These are phyloP conservation scores for Rhinella marina DNA, from an alignment of 2,797 vertebrate species.

Conservation along the genomic window DNA sequence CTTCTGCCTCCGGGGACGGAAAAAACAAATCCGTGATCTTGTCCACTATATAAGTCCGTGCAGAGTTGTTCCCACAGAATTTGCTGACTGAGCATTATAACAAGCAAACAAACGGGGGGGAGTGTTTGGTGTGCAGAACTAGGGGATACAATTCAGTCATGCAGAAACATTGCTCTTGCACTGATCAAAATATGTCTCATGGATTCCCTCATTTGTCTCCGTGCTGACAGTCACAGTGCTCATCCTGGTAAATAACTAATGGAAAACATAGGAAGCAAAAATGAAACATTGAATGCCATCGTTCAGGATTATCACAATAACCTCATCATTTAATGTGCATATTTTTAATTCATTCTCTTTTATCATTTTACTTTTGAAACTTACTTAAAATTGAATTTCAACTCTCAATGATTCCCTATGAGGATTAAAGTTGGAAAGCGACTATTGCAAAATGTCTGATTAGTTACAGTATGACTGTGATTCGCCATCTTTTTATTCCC, in stretches of 20 bases:
- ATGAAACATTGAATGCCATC: not conserved
- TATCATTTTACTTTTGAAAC: not conserved
- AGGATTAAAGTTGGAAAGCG: no score
- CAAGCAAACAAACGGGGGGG: slow-evolving; percentile 27
- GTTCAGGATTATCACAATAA: not conserved
- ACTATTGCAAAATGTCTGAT: no score
- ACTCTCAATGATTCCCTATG: no score
- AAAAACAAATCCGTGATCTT: not conserved
- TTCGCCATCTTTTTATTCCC: no score
- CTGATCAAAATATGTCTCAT: not conserved
- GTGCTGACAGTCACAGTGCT: not conserved
- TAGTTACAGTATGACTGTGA: no score
- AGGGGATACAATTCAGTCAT: slow-evolving; percentile 35
- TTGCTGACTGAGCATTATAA: slow-evolving; percentile 32
- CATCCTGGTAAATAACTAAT: not conserved
- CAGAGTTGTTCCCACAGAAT: slow-evolving; percentile 47
- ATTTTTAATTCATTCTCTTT: not conserved
- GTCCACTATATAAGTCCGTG: not conserved
- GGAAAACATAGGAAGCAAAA: not conserved
- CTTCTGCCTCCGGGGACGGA: not conserved
- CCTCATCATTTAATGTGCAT: not conserved
- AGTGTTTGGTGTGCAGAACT: not conserved
- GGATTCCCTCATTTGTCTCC: not conserved
- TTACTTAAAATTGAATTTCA: not conserved
- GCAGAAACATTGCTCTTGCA: slow-evolving; percentile 11